phyloP scores from a whole-genome alignment of 2,888 invertebrate species.

The Resseliella maxima region DNA sequence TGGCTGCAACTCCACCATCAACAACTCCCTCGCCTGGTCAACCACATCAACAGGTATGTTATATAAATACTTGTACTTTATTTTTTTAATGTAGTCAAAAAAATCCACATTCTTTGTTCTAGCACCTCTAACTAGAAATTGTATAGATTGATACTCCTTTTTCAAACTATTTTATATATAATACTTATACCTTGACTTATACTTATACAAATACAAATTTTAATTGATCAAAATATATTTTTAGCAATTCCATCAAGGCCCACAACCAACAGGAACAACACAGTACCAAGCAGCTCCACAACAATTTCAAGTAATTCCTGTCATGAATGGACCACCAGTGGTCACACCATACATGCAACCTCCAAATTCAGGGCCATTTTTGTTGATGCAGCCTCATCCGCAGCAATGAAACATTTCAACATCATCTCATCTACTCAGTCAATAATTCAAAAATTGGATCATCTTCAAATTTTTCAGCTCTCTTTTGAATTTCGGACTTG shows the following conservation, averaged over 20 bases:
- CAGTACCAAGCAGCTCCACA: slow-evolving; percentile 68
- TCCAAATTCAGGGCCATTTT: neutral
- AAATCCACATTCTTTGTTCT: too few relatives aligned
- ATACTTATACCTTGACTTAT: too few relatives aligned
- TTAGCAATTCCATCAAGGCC: slow-evolving; percentile 70
- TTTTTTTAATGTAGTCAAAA: too few relatives aligned
- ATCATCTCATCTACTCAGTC: too few relatives aligned
- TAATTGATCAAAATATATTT: slow-evolving; percentile 58
- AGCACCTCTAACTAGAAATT: too few relatives aligned
- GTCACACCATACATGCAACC: slow-evolving; percentile 65
- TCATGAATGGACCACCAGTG: slow-evolving; percentile 68
- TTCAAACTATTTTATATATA: too few relatives aligned
- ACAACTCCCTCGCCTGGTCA: slow-evolving; percentile 71
- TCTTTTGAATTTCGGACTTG: too few relatives aligned
- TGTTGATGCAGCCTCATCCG: slow-evolving; percentile 50
- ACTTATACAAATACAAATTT: too few relatives aligned
- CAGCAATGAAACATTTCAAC: slow-evolving; percentile 5
- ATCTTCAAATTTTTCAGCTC: too few relatives aligned
- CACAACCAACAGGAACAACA: slow-evolving; percentile 72
- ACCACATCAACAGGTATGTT: slow-evolving; percentile 68
- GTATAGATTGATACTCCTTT: too few relatives aligned
- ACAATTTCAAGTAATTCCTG: slow-evolving; percentile 72
- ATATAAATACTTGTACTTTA: too few relatives aligned
- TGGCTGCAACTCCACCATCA: slow-evolving; percentile 71
- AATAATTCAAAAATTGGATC: too few relatives aligned